These are phyloP conservation scores for Erynnis tages DNA, from an alignment of 2,888 invertebrate species.

Conservation along the genomic window DNA sequence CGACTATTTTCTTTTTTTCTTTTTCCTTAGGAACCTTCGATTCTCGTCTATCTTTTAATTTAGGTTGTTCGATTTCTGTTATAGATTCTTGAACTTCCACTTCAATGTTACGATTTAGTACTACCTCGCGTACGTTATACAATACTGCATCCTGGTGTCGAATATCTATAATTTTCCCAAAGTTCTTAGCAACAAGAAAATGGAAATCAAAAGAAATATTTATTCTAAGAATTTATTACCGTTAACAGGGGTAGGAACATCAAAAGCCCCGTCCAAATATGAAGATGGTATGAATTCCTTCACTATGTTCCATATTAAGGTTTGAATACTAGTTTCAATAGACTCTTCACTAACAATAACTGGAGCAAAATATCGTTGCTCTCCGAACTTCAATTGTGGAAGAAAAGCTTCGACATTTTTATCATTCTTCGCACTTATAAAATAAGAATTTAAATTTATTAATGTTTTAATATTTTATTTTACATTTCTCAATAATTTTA, in stretches of 20 bases:
- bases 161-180: slow-evolving; percentile 44
- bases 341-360: slow-evolving; percentile 45
- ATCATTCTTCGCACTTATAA: slow-evolving; percentile 55
- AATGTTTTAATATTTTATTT: no score
- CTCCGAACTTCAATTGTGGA: slow-evolving; percentile 54
- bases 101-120: slow-evolving; percentile 36
- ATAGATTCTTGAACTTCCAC: slow-evolving; percentile 27
- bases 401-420: slow-evolving; percentile 51
- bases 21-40: slow-evolving; percentile 40
- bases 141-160: slow-evolving; percentile 64
- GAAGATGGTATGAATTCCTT: slow-evolving; percentile 51
- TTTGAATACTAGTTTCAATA: slow-evolving; percentile 39
- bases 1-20: slow-evolving; percentile 42
- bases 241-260: slow-evolving; percentile 52
- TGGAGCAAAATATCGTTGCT: slow-evolving; percentile 58
- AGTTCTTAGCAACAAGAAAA: neutral
- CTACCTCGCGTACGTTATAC: slow-evolving; percentile 47
- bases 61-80: slow-evolving; percentile 32
- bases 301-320: slow-evolving; percentile 55
- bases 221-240: slow-evolving; percentile 41
- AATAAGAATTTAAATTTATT: no score
- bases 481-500: no score
- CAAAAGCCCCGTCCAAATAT: slow-evolving; percentile 53
- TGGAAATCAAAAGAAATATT: neutral
- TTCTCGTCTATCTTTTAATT: slow-evolving; percentile 34